phyloP scores from a whole-genome alignment of 1,140 invertebrate species.

The Anagrus nilaparvatae region DNA sequence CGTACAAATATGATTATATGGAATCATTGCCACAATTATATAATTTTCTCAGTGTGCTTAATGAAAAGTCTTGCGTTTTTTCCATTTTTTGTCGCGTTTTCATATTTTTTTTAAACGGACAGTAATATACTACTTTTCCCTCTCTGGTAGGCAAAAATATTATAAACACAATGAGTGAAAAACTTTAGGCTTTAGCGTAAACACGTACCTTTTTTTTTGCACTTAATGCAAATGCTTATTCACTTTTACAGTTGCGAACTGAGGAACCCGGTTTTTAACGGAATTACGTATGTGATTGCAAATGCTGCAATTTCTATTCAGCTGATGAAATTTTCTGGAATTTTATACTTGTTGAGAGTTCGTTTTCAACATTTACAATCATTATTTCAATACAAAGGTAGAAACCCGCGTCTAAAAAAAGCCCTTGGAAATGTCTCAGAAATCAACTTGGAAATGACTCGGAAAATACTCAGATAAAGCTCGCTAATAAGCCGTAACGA shows the following conservation, averaged over 20 bases:
- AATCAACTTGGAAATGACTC: too few species aligned
- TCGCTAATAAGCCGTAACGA: too few species aligned
- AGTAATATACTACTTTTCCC: not conserved
- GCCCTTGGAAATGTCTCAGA: too few species aligned
- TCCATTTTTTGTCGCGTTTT: not conserved
- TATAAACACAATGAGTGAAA: not conserved
- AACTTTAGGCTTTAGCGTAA: not conserved
- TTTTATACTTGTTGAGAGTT: slow-evolving; percentile 16
- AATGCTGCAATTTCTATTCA: slow-evolving; percentile 19
- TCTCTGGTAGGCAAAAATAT: not conserved
- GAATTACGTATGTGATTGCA: slow-evolving; percentile 14
- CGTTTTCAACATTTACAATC: slow-evolving; percentile 17
- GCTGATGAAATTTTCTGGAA: slow-evolving; percentile 18
- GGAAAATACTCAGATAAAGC: too few species aligned
- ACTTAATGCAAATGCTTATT: too few species aligned
- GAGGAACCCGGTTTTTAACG: slow-evolving; percentile 13
- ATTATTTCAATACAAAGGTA: slow-evolving; percentile 15
- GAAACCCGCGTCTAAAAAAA: too few species aligned
- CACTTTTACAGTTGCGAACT: slow-evolving; percentile 14
- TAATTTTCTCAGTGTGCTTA: too few species aligned
- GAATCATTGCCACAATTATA: too few species aligned
- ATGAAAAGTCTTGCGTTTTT: too few species aligned
- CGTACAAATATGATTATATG: too few species aligned
- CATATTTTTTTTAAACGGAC: not conserved
- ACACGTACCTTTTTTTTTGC: not conserved